These are phyloP conservation scores for Sthenelais limicola DNA, from an alignment of 2,888 invertebrate genomes.

Conservation along the genomic window DNA sequence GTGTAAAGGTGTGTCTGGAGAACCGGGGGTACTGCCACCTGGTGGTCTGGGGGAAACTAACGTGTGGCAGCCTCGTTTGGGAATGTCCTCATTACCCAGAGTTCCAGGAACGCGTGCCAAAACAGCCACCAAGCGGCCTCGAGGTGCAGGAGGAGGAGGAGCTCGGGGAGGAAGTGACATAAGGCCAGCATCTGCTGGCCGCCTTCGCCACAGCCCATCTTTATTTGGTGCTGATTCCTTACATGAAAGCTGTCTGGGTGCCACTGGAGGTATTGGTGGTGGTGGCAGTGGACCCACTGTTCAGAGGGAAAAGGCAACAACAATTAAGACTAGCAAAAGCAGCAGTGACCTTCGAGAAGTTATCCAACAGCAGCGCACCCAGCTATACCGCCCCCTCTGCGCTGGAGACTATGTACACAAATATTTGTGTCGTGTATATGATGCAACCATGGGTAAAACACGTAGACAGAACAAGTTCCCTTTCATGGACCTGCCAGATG, in stretches of 20 bases:
- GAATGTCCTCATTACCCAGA: constrained; percentile 26
- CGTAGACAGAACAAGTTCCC: constrained; percentile 56
- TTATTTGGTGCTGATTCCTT: too few relatives aligned
- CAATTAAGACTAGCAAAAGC: not conserved
- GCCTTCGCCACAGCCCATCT: too few relatives aligned
- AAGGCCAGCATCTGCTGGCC: constrained; percentile 1
- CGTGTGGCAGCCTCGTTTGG: not conserved
- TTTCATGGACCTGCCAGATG: constrained; percentile 62
- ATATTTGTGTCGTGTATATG: constrained; percentile 23
- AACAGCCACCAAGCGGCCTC: constrained; percentile 9
- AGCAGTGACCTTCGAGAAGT: constrained; percentile 18
- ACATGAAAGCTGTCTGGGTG: too few relatives aligned
- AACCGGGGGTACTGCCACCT: not conserved
- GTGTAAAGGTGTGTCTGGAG: constrained; percentile 10
- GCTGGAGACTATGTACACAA: constrained; percentile 36
- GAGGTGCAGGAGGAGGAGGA: too few relatives aligned
- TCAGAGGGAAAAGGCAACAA: not conserved
- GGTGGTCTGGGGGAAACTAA: not conserved
- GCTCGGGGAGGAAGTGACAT: constrained; percentile 3
- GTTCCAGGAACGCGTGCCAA: constrained; percentile 20
- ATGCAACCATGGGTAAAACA: constrained; percentile 26
- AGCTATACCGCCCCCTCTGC: constrained; percentile 32
- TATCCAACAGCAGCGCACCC: constrained; percentile 18
- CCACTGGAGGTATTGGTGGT: not conserved
- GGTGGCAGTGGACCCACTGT: not conserved